Evolutionary conservation across 2,888 invertebrate species (phyloP), one percentile per base, ranked within the genome.

Genomic region (Siphlonurus alternatus): DNA sequence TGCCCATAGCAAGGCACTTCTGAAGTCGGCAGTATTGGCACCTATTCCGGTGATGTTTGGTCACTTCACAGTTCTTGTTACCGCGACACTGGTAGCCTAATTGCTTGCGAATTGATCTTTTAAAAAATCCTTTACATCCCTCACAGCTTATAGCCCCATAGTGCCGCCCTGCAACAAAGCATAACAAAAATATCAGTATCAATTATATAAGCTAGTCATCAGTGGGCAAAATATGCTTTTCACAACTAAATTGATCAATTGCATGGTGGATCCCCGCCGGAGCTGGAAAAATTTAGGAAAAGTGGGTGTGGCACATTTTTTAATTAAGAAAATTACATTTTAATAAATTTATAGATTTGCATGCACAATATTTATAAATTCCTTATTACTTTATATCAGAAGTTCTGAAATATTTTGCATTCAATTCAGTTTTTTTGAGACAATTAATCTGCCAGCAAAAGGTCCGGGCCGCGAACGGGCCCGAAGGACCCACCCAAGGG

Each of bases 111-210:
- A 98, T 97, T 23, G 94, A 95, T 1, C 98, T 82, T 77, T 98
- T 98, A 78, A 98, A 98, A 79, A 98, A 98, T 0, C 96, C 96
- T 76, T 98, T 98, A 76, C 97, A 98, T 2, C 97, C 96, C 80
- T 93, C 93, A 78, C 93, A 93, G 67, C 78, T 78, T 67, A 80
- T 76, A 61, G 91, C 93, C 64, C 96, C 96, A 77, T 96, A 96
- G 73, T 96, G 96, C 64, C 95, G 84, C 20, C 95, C 81, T 81
- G 67, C 53, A 68, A 67, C n/a, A n/a, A n/a, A n/a, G n/a, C n/a
- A n/a, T n/a, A n/a, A n/a, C n/a, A n/a, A 24, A 61, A 64, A 66
- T 61, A 59, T 10, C 59, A 15, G n/a, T 53, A 53, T 38, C 15
- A 10, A 15, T 10, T 38, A 38, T 38, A 38, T 38, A 10, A 38